Conservation (phyloP, 37 sponge, comb jelly and placozoan genomes). For the Haliclona indistincta region DNA sequence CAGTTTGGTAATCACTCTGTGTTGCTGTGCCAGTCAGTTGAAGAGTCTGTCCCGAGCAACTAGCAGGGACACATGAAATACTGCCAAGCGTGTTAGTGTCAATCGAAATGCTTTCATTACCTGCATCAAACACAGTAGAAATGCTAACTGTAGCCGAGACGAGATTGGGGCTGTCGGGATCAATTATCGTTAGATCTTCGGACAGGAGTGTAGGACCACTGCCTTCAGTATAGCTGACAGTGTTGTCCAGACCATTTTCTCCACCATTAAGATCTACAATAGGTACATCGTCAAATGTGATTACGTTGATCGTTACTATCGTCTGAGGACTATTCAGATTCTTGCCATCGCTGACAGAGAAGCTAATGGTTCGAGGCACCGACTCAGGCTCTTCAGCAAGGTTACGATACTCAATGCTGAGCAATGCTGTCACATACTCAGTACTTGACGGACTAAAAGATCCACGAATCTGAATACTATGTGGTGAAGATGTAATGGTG, state of each 20-base stretch:
- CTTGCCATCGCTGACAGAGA: conserved; percentile 50
- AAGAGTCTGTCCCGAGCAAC: conserved; percentile 39
- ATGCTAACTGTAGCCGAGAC: conserved; percentile 21
- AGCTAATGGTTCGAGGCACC: conserved; percentile 25
- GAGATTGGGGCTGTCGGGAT: conserved; percentile 50
- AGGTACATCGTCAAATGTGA: conserved; percentile 55
- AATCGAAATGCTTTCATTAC: conserved; percentile 42
- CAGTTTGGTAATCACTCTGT: conserved; percentile 20
- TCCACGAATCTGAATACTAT: conserved; percentile 7
- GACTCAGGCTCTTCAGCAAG: conserved; percentile 47
- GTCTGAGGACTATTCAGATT: conserved; percentile 20
- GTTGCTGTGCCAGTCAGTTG: conserved; percentile 37
- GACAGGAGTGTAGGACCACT: conserved; percentile 15
- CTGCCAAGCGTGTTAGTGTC: conserved; percentile 15
- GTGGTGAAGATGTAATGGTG: conserved; percentile 12
- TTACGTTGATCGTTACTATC: conserved; percentile 23
- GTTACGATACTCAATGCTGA: conserved; percentile 26
- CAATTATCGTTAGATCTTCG: conserved; percentile 15
- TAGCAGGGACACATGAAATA: conserved; percentile 30
- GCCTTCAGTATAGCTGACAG: conserved; percentile 41
- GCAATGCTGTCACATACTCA: conserved; percentile 37
- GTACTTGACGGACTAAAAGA: conserved; percentile 2
- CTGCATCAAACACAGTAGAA: conserved; percentile 48
- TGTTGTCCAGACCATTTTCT: not conserved
- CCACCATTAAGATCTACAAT: conserved; percentile 55